Evolutionary conservation across 2,113 vertebrate species (phyloP).

Genomic region (Thunnus thynnus): DNA sequence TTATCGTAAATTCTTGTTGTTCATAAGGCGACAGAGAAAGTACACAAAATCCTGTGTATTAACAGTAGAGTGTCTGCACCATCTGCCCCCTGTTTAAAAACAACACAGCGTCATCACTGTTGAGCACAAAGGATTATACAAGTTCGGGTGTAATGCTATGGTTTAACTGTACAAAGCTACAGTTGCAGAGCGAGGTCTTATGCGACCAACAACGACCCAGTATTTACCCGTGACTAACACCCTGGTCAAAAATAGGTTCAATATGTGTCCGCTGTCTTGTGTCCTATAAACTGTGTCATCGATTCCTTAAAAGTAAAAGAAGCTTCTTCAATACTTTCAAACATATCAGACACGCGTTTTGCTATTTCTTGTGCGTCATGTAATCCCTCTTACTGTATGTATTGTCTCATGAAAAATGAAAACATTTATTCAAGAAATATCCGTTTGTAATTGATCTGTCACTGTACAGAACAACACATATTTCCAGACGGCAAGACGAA

Average conservation of each 20-base stretch:
- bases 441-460: background rate
- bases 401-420: background rate
- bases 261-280: background rate
- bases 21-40: conserved; percentile 1
- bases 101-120: conserved; percentile 11
- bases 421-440: background rate
- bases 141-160: background rate
- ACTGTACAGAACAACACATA: background rate
- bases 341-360: background rate
- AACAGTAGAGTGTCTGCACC: conserved; percentile 9
- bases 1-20: background rate
- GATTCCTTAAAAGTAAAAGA: background rate
- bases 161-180: background rate
- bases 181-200: background rate
- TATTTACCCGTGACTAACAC: background rate
- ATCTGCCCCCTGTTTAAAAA: conserved; percentile 34
- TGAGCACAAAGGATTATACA: conserved; percentile 18
- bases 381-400: background rate
- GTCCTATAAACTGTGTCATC: background rate
- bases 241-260: background rate
- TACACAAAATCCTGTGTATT: conserved; percentile 7
- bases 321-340: background rate
- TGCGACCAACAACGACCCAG: background rate
- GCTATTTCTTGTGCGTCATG: background rate
- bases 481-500: background rate